Conservation (phyloP, 1,140 invertebrate genomes). For the Druon quercuslanigerum region DNA sequence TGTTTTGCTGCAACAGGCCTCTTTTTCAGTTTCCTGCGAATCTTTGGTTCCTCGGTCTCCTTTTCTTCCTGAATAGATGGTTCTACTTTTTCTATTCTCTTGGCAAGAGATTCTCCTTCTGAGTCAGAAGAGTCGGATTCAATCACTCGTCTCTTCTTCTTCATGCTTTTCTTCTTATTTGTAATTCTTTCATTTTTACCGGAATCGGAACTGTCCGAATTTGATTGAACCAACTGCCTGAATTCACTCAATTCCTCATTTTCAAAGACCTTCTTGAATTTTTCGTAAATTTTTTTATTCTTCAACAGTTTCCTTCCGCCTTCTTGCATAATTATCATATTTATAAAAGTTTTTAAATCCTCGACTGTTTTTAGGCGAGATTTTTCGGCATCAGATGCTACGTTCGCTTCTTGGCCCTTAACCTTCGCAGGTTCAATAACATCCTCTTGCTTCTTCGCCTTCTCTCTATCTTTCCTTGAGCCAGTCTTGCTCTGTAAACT, state of each 20-base stretch:
- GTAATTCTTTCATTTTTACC: constrained; percentile 50
- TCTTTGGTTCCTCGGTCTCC: not conserved
- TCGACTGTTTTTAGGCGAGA: not conserved
- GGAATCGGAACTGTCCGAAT: constrained; percentile 54
- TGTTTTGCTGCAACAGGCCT: constrained; percentile 15
- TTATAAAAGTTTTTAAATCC: constrained; percentile 51
- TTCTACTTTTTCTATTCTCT: constrained; percentile 43
- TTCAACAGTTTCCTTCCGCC: constrained; percentile 59
- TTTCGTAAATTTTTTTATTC: constrained; percentile 55
- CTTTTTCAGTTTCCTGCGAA: not conserved
- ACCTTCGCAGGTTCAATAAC: not conserved
- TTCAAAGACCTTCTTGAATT: constrained; percentile 53
- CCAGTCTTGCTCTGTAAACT: not conserved
- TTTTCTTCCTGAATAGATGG: not conserved
- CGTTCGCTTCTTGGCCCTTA: not conserved
- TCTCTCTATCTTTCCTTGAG: constrained; percentile 12
- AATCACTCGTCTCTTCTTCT: constrained; percentile 62
- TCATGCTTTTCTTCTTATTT: constrained; percentile 52
- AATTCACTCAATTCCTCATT: not conserved
- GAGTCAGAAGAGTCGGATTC: constrained; percentile 61
- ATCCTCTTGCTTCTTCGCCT: constrained; percentile 32
- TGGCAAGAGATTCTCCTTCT: constrained; percentile 62
- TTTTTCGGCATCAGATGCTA: constrained; percentile 20
- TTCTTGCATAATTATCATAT: constrained; percentile 57
- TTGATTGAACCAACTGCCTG: constrained; percentile 50